Evolutionary conservation across 2,113 vertebrate species (phyloP), one percentile per base, ranked within the genome.

Genomic region (Lasiurus borealis): DNA sequence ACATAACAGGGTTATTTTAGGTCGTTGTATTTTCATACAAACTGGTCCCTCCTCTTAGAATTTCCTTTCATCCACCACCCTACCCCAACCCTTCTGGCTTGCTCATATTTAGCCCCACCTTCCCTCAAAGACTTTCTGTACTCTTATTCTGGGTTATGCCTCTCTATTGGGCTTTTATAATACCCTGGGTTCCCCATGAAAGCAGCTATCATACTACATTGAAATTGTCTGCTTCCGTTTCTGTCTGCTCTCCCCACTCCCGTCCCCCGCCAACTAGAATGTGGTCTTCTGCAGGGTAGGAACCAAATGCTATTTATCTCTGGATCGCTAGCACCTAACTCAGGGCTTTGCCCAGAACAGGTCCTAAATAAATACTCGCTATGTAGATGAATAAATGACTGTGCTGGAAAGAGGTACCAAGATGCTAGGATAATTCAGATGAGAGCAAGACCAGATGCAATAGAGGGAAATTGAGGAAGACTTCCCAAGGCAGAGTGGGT

Each of bases 71-170:
- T 73, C 92, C 44, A 90, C 82, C 54, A 29, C 36, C 27, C 36
- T 19, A 71, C n/a, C 75, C 75, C 27, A 85, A 75, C 66, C 64
- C 66, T 48, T 85, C 57, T 54, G 52, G 77, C 72, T 94, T 93
- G 75, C 40, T 95, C 85, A 82, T 36, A 86, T 88, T 62, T 94
- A 96, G 54, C 82, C 57, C 75, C 77, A 84, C 48, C 85, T 84
- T 92, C 91, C 57, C 85, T 82, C 59, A n/a, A 95, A 96, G 85
- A 95, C 72, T 95, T 96, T 93, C 93, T 89, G 80, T 80, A 66
- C 91, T 96, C 91, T 94, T 91, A 96, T 96, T 97, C 95, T 96
- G 82, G 81, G 85, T 92, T 93, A 97, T 92, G 50, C 57, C 87
- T 95, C 96, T 96, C 95, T 69, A 11, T 31, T 72, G 76, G 91